These are phyloP conservation scores for Calephelis nemesis DNA, from an alignment of 1,140 invertebrate genomes.

Conservation along the genomic window DNA sequence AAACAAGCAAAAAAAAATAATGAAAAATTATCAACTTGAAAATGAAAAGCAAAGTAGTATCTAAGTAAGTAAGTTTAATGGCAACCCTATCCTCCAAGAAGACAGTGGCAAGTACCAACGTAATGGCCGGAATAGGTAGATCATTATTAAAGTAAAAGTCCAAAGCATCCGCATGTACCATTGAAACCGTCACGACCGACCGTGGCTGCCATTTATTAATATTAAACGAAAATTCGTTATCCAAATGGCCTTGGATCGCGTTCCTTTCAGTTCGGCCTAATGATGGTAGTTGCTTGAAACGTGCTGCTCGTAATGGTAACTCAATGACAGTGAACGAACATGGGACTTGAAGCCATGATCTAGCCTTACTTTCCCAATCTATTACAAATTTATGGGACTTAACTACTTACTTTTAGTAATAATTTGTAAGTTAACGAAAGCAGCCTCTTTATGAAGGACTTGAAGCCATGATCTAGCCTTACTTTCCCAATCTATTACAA, in stretches of 20 bases:
- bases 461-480: no score
- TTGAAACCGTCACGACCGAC: slow-evolving; percentile 66
- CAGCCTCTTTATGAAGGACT: no score
- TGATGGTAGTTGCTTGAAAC: slow-evolving; percentile 73
- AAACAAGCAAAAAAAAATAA: no score
- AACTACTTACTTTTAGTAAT: background rate
- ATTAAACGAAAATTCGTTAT: slow-evolving; percentile 78
- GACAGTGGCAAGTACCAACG: no score
- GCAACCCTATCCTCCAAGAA: no score
- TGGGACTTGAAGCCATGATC: slow-evolving; percentile 37
- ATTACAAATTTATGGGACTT: background rate
- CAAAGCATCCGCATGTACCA: slow-evolving; percentile 55
- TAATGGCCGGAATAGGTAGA: no score
- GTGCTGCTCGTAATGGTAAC: slow-evolving; percentile 61
- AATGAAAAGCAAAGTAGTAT: no score
- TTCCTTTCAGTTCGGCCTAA: slow-evolving; percentile 75
- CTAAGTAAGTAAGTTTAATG: no score
- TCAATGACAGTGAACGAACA: slow-evolving; percentile 53
- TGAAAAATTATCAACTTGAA: no score
- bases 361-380: background rate
- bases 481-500: background rate
- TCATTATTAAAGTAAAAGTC: slow-evolving; percentile 16
- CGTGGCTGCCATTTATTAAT: slow-evolving; percentile 73
- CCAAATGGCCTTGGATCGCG: slow-evolving; percentile 67
- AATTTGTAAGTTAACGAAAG: no score